Percentiles rank a stretch among this genome's conserved stretches.
These are phyloP conservation scores for Poecilia velifera DNA, from an alignment of 2,797 vertebrate genomes.

Conservation along the genomic window DNA sequence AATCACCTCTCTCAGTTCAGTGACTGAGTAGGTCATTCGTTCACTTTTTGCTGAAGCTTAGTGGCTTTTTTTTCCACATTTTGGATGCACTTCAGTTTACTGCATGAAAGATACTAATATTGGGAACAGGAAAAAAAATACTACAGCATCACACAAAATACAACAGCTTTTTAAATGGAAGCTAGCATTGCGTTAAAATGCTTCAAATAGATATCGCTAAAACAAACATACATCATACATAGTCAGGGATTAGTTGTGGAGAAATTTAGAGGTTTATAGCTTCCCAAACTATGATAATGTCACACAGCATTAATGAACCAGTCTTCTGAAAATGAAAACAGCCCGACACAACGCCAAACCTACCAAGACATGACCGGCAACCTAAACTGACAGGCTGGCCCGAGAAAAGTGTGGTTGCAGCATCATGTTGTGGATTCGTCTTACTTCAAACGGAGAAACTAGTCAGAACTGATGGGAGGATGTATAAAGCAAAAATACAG, in stretches of 20 bases:
- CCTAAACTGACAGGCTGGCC: not conserved
- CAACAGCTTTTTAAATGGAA: not conserved
- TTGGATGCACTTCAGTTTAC: not conserved
- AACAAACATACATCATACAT: not conserved
- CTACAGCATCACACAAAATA: not conserved
- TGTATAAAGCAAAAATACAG: not conserved
- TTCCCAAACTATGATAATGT: not conserved
- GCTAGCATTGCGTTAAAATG: not conserved
- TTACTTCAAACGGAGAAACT: not conserved
- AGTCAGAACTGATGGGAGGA: not conserved
- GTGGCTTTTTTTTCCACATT: not conserved
- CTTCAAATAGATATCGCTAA: not conserved
- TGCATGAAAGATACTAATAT: not conserved
- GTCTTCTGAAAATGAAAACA: not conserved
- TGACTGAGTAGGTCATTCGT: not conserved
- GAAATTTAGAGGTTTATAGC: not conserved
- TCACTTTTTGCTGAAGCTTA: not conserved
- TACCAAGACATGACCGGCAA: not conserved
- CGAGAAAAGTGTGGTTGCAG: not conserved
- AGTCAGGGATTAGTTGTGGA: not conserved
- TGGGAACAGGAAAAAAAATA: not conserved
- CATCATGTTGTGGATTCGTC: not conserved
- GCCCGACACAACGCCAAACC: not conserved
- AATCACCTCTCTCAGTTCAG: slow-evolving; percentile 5
- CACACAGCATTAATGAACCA: not conserved